Conservation (phyloP, 1,140 invertebrate genomes). For the Spodoptera litura region DNA sequence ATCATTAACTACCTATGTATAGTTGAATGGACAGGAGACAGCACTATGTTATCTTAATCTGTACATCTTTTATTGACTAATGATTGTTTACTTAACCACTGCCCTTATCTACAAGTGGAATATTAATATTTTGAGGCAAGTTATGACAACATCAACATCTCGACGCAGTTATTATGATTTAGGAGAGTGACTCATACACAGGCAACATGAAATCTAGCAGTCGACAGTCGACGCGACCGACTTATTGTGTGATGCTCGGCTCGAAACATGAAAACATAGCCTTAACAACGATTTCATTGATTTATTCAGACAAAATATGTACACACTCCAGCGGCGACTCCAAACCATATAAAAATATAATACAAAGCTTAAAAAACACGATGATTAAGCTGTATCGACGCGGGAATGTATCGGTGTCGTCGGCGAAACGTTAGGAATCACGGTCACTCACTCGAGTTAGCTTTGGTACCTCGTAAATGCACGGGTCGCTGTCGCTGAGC, state of each 20-base stretch:
- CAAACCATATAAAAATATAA: constrained; percentile 71
- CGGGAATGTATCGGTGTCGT: constrained; percentile 70
- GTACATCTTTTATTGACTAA: constrained; percentile 14
- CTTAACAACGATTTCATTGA: constrained; percentile 69
- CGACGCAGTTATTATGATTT: constrained; percentile 11
- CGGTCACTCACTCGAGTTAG: constrained; percentile 69
- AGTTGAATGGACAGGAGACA: constrained; percentile 48
- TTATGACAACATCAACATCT: constrained; percentile 34
- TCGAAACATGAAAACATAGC: constrained; percentile 66
- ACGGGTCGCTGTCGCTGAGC: constrained; percentile 57
- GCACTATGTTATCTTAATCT: constrained; percentile 43
- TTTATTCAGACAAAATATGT: constrained; percentile 76
- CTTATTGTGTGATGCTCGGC: constrained; percentile 68
- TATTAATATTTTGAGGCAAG: constrained; percentile 31
- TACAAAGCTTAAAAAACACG: constrained; percentile 78
- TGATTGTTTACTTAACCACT: constrained; percentile 25
- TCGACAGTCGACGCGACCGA: background rate
- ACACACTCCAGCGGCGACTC: constrained; percentile 64
- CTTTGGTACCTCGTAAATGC: constrained; percentile 81
- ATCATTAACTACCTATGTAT: constrained; percentile 19
- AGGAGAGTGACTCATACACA: constrained; percentile 11
- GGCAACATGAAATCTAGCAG: background rate
- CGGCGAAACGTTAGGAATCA: constrained; percentile 57
- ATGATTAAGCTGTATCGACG: constrained; percentile 68
- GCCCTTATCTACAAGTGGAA: constrained; percentile 37